Evolutionary conservation across 2,888 invertebrate species (phyloP), one percentile per base, ranked within the genome.

Genomic region (Drosophila borealis): DNA sequence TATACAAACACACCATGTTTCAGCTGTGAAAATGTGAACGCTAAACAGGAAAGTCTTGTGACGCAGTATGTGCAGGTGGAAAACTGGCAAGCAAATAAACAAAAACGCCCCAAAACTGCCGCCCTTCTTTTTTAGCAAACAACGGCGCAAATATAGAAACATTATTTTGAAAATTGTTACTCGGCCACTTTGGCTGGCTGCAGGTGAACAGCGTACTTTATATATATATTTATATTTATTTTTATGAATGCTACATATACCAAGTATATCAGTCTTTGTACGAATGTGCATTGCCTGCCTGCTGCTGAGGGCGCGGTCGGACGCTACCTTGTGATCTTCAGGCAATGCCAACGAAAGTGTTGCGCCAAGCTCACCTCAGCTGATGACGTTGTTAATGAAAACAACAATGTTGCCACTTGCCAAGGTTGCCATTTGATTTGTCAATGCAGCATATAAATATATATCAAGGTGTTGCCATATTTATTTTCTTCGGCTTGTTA

Each of bases 321-420:
- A 41, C 10, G 61, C 65, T 62, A 79, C 79, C 89, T 79, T 84
- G 88, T 87, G 88, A 87, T 81, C 77, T 71, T 57, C 70, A 61
- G 77, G 72, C 88, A 83, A 70, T 79, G 88, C 72, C 83, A 88
- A 81, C 70, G 88, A 81, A 79, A 78, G 82, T 81, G 80, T 66
- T 70, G 63, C 48, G 53, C 53, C 57, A 37, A 56, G 39, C 45
- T 48, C 61, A 34, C 54, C 60, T 36, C 66, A 73, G 63, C 78
- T 67, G 79, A 79, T 84, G 86, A 88, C 75, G 82, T 57, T 48
- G 69, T 75, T 80, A 78, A 78, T 80, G 87, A 83, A 80, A 70
- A 86, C 65, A 70, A 50, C 25, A 44, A 55, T 57, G 45, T 67
- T 78, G 79, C 79, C 69, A 68, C 78, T 55, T 29, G 54, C 55